Conservation (phyloP, 2,888 invertebrate species). For the Chironomus riparius region DNA sequence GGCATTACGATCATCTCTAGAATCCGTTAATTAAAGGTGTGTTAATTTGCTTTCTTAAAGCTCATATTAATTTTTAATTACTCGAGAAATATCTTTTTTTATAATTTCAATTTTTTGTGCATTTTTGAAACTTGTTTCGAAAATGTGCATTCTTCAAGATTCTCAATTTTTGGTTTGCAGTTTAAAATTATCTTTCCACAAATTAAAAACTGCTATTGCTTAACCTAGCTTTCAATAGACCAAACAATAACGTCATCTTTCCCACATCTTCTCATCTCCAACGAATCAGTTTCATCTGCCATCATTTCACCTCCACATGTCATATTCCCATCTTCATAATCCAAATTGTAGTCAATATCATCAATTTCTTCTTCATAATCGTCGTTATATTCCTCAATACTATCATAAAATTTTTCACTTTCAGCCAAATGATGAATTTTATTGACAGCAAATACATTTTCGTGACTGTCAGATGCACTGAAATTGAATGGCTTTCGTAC, state of each 20-base stretch:
- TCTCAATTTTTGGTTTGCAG: no score
- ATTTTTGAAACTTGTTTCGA: background rate
- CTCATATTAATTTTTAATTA: background rate
- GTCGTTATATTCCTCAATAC: slow-evolving; percentile 29
- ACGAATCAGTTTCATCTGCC: slow-evolving; percentile 30
- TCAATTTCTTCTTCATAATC: slow-evolving; percentile 24
- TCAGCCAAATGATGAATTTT: slow-evolving; percentile 28
- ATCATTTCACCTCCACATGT: slow-evolving; percentile 30
- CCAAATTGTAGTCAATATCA: background rate
- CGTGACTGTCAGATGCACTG: slow-evolving; percentile 9
- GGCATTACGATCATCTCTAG: no score
- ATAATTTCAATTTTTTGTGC: no score
- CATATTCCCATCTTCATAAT: background rate
- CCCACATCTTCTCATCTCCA: slow-evolving; percentile 22
- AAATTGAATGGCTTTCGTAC: slow-evolving; percentile 27
- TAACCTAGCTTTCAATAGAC: slow-evolving; percentile 29
- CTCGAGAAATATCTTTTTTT: no score
- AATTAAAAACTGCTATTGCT: no score
- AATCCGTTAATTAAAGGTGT: no score
- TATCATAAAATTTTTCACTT: slow-evolving; percentile 30
- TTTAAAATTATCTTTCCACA: slow-evolving; percentile 4
- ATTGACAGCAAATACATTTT: slow-evolving; percentile 30
- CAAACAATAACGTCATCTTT: slow-evolving; percentile 28
- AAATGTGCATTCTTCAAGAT: no score
- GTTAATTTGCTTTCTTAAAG: no score